Conservation (phyloP, 1,140 invertebrate species). For the Aphelinus certus region DNA sequence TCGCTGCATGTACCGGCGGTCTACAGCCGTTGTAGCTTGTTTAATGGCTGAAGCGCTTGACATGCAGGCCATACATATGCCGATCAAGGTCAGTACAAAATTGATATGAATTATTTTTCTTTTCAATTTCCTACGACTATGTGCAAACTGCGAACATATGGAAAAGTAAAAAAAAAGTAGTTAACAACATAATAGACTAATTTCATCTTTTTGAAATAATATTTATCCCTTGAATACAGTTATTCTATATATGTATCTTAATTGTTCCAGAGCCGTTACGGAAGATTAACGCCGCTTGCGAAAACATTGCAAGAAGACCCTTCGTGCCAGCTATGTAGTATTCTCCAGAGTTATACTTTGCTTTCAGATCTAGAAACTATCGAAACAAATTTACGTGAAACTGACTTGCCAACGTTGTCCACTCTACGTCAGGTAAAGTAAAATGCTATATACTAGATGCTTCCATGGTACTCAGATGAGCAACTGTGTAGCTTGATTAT, state of each 20-base stretch:
- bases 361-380: slow-evolving; percentile 78
- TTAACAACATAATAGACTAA: not conserved
- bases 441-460: no score
- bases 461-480: no score
- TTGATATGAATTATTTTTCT: no score
- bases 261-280: slow-evolving; percentile 83
- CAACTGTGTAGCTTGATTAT: not conserved
- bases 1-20: slow-evolving; percentile 77
- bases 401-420: slow-evolving; percentile 85
- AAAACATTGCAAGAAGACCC: slow-evolving; percentile 95
- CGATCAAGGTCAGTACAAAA: slow-evolving; percentile 75
- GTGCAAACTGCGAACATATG: no score
- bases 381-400: slow-evolving; percentile 84
- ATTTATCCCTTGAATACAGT: slow-evolving; percentile 8
- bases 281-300: slow-evolving; percentile 85
- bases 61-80: slow-evolving; percentile 81
- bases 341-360: slow-evolving; percentile 86
- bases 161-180: no score
- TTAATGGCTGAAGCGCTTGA: slow-evolving; percentile 95
- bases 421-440: slow-evolving; percentile 80
- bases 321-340: slow-evolving; percentile 91
- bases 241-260: slow-evolving; percentile 12
- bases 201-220: slow-evolving; percentile 10
- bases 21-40: slow-evolving; percentile 89
- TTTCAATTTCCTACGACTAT: no score